These are phyloP conservation scores for Cataglyphis rosenhaueri DNA, from an alignment of 2,888 invertebrate genomes.

Conservation along the genomic window DNA sequence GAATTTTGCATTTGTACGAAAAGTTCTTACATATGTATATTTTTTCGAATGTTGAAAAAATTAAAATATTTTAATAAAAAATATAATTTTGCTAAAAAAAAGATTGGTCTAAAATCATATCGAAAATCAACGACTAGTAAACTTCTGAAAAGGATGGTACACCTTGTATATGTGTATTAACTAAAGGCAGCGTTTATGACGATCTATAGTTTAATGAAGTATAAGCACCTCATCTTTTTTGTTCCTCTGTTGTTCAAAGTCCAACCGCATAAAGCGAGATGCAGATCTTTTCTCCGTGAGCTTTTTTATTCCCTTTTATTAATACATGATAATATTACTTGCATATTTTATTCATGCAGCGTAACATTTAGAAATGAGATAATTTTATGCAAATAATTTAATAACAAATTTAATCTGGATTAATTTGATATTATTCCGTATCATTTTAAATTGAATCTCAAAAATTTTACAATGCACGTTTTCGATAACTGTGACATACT, in stretches of 20 bases:
- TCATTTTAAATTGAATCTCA: not conserved
- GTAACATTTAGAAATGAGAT: not conserved
- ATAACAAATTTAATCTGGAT: conserved; percentile 22
- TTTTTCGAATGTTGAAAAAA: not conserved
- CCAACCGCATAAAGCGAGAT: not conserved
- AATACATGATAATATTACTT: not conserved
- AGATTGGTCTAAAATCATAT: not conserved
- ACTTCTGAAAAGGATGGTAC: not conserved
- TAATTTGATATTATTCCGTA: not conserved
- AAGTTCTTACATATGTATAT: not conserved
- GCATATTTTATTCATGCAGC: not conserved
- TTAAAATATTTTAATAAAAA: not conserved
- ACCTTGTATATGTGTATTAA: conserved; percentile 34
- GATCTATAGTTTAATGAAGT: conserved; percentile 54
- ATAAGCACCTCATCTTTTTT: conserved; percentile 49
- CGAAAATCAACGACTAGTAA: not conserved
- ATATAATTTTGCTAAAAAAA: not conserved
- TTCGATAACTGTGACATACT: conserved; percentile 36
- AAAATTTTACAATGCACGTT: not conserved
- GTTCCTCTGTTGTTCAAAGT: conserved; percentile 13
- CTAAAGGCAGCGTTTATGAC: conserved; percentile 47
- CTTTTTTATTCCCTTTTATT: conserved; percentile 20
- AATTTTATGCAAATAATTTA: not conserved
- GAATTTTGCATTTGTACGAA: not conserved
- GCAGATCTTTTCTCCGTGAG: not conserved